Conservation (phyloP, 2,797 vertebrate species). For the Hafferia zeledoni region DNA sequence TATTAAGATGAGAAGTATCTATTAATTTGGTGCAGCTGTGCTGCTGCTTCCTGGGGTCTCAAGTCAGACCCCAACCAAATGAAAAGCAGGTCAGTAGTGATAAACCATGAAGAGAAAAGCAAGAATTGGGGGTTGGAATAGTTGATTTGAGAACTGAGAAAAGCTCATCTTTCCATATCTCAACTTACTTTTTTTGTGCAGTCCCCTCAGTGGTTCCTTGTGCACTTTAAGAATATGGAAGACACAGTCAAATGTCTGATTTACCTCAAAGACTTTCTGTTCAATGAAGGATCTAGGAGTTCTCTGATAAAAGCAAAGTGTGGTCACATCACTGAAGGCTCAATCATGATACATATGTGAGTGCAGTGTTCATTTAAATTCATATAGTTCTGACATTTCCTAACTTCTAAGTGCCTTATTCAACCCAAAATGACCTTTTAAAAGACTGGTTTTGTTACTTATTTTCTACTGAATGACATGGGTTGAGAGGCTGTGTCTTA, state of each 20-base stretch:
- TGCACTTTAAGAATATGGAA: background rate
- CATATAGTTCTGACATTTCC: background rate
- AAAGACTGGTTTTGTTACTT: background rate
- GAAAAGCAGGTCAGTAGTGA: background rate
- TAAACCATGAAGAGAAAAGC: background rate
- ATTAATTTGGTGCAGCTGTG: background rate
- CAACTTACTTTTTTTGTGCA: background rate
- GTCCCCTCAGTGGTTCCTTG: background rate
- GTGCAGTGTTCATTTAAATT: background rate
- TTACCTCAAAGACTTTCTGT: background rate
- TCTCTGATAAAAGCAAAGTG: background rate
- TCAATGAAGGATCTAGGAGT: background rate
- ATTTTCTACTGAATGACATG: background rate
- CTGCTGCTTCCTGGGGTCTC: background rate
- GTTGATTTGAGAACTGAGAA: background rate
- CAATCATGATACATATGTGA: background rate
- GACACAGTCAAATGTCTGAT: background rate
- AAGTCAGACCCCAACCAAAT: background rate
- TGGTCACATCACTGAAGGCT: background rate
- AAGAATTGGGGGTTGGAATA: background rate
- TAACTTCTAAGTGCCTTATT: background rate
- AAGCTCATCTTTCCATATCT: background rate
- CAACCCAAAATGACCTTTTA: background rate
- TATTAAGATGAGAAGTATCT: background rate
- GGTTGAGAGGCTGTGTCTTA: background rate